A percentile compares a stretch with the other conserved stretches of the same genome.
phyloP scores from a whole-genome alignment of 2,888 invertebrate species.

The Ceramica pisi region DNA sequence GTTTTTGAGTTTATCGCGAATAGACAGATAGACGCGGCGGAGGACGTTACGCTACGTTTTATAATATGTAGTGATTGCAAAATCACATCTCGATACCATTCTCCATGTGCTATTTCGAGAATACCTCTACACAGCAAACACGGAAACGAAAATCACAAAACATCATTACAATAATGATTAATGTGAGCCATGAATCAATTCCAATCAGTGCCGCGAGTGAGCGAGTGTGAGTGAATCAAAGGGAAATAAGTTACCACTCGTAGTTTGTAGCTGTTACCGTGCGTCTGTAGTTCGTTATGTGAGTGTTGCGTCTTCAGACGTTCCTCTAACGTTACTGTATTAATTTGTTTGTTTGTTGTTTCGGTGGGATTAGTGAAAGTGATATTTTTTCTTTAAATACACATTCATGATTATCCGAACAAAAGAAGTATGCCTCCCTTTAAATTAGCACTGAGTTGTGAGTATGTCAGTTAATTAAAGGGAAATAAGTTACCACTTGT shows the following conservation, averaged over 20 bases:
- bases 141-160: slow-evolving; percentile 13
- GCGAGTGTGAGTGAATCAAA: slow-evolving; percentile 51
- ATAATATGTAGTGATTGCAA: not conserved
- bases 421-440: too few relatives aligned
- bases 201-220: slow-evolving; percentile 29
- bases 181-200: slow-evolving; percentile 31
- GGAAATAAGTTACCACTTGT: slow-evolving; percentile 26
- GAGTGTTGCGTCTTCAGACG: slow-evolving; percentile 37
- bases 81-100: not conserved
- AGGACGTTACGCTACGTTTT: too few relatives aligned
- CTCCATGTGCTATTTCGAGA: not conserved
- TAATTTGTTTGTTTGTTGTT: too few relatives aligned
- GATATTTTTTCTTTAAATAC: too few relatives aligned
- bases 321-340: slow-evolving; percentile 50
- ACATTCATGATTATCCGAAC: too few relatives aligned
- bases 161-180: slow-evolving; percentile 28
- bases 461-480: too few relatives aligned
- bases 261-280: not conserved
- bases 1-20: too few relatives aligned
- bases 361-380: too few relatives aligned
- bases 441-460: too few relatives aligned
- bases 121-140: not conserved
- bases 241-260: slow-evolving; percentile 28
- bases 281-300: slow-evolving; percentile 17
- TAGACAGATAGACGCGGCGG: too few relatives aligned